phyloP scores from a whole-genome alignment of 2,797 vertebrate genomes.

The Melanotaenia maccullochi region DNA sequence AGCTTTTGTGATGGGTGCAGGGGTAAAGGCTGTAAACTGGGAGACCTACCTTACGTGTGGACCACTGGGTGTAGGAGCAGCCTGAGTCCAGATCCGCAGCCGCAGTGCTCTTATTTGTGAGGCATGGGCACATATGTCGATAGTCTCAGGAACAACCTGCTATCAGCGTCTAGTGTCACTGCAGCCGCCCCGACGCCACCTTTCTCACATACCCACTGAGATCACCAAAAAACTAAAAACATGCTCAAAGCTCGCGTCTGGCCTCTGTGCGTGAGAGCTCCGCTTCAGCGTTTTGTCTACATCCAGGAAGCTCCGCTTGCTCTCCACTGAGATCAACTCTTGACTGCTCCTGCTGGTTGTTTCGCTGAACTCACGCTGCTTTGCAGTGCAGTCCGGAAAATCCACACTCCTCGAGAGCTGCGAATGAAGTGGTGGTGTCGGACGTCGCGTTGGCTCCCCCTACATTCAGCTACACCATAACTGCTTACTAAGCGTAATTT shows the following conservation, averaged over 20 bases:
- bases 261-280: conserved; percentile 1
- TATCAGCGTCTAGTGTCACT: conserved; percentile 13
- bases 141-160: conserved; percentile 8
- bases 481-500: neutral
- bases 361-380: conserved; percentile 28
- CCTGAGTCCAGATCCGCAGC: conserved; percentile 58
- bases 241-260: conserved; percentile 15
- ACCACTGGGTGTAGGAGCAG: conserved; percentile 48
- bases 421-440: neutral
- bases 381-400: conserved; percentile 41
- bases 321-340: conserved; percentile 20
- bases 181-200: neutral
- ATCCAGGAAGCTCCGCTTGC: conserved; percentile 57
- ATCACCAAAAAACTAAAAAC: conserved; percentile 2
- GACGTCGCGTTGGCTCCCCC: neutral
- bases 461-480: neutral
- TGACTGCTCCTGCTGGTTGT: conserved; percentile 53
- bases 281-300: conserved; percentile 39
- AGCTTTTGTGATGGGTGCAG: neutral
- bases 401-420: rapidly evolving
- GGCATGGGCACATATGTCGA: conserved; percentile 48
- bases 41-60: conserved; percentile 52
- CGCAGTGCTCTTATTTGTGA: conserved; percentile 54
- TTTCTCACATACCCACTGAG: neutral
- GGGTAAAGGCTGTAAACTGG: neutral